Conservation (phyloP, 2,888 invertebrate species). For the Prenolepis imparis region DNA sequence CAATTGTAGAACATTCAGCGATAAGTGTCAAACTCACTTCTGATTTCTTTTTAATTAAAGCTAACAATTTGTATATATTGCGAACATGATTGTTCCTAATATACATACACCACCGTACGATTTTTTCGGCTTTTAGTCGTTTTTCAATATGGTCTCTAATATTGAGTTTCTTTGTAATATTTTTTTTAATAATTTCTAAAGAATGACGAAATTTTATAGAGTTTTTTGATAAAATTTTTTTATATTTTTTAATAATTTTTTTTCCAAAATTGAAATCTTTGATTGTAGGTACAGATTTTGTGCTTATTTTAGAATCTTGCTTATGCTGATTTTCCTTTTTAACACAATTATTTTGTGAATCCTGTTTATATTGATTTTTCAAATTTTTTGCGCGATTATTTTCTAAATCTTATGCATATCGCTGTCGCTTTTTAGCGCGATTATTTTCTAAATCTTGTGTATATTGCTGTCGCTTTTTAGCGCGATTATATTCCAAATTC, state of each 20-base stretch:
- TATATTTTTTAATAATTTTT: conserved; percentile 2
- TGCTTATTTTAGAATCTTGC: background rate
- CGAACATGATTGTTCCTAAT: no score
- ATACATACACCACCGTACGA: no score
- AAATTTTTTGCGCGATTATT: no score
- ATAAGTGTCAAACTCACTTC: no score
- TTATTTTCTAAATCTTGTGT: background rate
- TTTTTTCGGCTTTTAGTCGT: no score
- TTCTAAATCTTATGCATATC: no score
- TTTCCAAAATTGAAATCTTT: background rate
- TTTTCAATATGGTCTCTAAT: background rate
- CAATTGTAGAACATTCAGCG: no score
- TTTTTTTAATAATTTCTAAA: background rate
- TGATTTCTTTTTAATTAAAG: no score
- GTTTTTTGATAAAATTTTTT: background rate
- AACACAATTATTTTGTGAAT: no score
- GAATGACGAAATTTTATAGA: background rate
- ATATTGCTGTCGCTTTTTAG: background rate
- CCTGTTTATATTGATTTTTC: no score
- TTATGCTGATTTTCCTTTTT: no score
- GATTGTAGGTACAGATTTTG: background rate
- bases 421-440: background rate
- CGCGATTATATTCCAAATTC: background rate
- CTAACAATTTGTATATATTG: no score
- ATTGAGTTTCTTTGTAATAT: background rate